Conservation (phyloP, 2,888 invertebrate species). For the Pantelozetes paolii region DNA sequence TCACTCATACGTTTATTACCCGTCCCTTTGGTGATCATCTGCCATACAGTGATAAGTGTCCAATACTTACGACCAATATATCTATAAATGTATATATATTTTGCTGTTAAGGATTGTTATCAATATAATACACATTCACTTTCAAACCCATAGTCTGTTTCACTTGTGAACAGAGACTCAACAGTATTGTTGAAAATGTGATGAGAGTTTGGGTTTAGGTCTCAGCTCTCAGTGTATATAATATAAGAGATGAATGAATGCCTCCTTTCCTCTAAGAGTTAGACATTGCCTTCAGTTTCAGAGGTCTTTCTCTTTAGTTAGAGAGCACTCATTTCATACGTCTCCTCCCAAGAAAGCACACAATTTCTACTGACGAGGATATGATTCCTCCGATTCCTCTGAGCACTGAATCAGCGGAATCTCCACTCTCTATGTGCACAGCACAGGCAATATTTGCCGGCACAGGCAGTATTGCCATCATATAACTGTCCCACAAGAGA, state of each 20-base stretch:
- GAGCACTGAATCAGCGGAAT: constrained; percentile 20
- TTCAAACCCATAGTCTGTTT: too few relatives aligned
- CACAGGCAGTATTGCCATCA: constrained; percentile 3
- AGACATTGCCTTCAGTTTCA: neutral
- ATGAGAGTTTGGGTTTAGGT: neutral
- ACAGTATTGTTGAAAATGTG: neutral
- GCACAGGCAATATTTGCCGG: neutral
- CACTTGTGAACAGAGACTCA: neutral
- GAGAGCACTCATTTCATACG: neutral
- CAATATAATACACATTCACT: constrained; percentile 20
- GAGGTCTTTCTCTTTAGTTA: neutral
- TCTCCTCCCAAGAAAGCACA: constrained; percentile 1
- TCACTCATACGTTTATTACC: neutral
- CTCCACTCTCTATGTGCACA: too few relatives aligned
- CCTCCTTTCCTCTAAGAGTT: neutral
- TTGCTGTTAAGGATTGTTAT: constrained; percentile 18
- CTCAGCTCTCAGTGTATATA: too few relatives aligned
- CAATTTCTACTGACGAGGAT: constrained; percentile 1
- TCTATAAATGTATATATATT: neutral
- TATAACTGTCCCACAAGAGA: constrained; percentile 24
- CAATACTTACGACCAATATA: constrained; percentile 3
- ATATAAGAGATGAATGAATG: constrained; percentile 15
- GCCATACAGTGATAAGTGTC: constrained; percentile 18
- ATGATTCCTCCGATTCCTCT: constrained; percentile 8
- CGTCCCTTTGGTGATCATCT: constrained; percentile 20